A percentile compares a stretch with the other conserved stretches of the same genome.
phyloP scores from a whole-genome alignment of 2,888 invertebrate genomes.

The Tinea pellionella region DNA sequence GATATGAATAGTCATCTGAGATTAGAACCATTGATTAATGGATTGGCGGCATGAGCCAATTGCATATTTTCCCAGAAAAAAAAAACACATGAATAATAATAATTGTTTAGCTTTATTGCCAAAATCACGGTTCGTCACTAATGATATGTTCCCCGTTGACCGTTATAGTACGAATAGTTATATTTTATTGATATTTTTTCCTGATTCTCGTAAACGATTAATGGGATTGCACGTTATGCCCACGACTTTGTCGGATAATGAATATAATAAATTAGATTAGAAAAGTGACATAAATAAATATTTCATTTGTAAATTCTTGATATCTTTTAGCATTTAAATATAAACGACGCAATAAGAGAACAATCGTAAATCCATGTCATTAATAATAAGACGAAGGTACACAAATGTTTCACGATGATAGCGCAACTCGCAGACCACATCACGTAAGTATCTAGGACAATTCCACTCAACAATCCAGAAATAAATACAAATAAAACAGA shows the following conservation, averaged over 20 bases:
- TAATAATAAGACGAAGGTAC: conserved; percentile 6
- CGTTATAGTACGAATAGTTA: conserved; percentile 32
- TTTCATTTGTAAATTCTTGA: not conserved
- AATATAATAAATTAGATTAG: conserved; percentile 15
- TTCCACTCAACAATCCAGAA: conserved; percentile 41
- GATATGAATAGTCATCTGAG: conserved; percentile 60
- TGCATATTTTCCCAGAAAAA: conserved; percentile 39
- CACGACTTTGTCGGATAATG: conserved; percentile 58
- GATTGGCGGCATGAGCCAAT: conserved; percentile 40
- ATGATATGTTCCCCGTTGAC: conserved; percentile 36
- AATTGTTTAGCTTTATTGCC: conserved; percentile 44
- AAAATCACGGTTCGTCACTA: conserved; percentile 50
- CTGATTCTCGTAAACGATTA: conserved; percentile 40
- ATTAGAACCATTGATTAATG: conserved; percentile 63
- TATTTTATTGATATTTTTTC: conserved; percentile 49
- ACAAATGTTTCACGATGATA: conserved; percentile 21
- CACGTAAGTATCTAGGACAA: conserved; percentile 23
- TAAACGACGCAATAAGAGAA: conserved; percentile 2
- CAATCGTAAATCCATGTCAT: not conserved
- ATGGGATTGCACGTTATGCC: conserved; percentile 39
- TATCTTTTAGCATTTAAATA: not conserved
- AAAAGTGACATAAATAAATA: not conserved
- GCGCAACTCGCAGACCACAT: conserved; percentile 40
- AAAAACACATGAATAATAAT: conserved; percentile 47
- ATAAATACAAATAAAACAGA: conserved; percentile 41